These are phyloP conservation scores for Donacobius atricapilla DNA, from an alignment of 2,113 vertebrate species.

Conservation along the genomic window DNA sequence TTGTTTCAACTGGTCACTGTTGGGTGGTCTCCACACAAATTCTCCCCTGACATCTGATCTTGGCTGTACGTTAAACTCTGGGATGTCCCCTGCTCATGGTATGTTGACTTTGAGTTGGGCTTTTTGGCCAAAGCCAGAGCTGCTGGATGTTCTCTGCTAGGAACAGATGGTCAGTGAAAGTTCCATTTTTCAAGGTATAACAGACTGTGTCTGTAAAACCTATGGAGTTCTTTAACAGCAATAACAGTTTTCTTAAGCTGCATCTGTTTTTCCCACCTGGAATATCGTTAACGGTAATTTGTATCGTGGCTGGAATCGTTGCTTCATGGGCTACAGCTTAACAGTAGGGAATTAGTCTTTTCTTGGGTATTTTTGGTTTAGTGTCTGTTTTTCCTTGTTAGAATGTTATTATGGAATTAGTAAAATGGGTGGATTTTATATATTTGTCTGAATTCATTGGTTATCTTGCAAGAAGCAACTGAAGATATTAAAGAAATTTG, in stretches of 20 bases:
- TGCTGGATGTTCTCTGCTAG: not conserved
- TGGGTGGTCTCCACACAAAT: not conserved
- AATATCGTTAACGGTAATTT: not conserved
- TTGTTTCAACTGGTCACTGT: not conserved
- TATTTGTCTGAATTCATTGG: not conserved
- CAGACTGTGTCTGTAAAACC: not conserved
- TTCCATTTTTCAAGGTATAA: constrained; percentile 3
- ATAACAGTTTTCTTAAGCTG: constrained; percentile 26
- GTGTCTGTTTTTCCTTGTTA: not conserved
- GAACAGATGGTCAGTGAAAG: constrained; percentile 33
- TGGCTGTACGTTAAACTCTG: not conserved
- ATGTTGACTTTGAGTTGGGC: not conserved
- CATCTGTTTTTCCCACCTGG: constrained; percentile 52
- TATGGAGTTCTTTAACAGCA: not conserved
- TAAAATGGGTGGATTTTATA: not conserved
- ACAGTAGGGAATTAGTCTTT: not conserved
- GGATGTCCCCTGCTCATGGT: rapidly evolving
- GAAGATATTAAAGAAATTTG: not conserved
- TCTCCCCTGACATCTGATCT: not conserved
- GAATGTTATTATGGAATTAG: not conserved
- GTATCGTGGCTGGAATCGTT: not conserved
- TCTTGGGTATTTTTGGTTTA: not conserved
- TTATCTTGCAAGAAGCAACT: not conserved
- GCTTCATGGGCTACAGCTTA: not conserved
- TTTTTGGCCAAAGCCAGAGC: not conserved